These are phyloP conservation scores for Oryzias dopingdopingensis DNA, from an alignment of 2,797 vertebrate genomes.

Conservation along the genomic window DNA sequence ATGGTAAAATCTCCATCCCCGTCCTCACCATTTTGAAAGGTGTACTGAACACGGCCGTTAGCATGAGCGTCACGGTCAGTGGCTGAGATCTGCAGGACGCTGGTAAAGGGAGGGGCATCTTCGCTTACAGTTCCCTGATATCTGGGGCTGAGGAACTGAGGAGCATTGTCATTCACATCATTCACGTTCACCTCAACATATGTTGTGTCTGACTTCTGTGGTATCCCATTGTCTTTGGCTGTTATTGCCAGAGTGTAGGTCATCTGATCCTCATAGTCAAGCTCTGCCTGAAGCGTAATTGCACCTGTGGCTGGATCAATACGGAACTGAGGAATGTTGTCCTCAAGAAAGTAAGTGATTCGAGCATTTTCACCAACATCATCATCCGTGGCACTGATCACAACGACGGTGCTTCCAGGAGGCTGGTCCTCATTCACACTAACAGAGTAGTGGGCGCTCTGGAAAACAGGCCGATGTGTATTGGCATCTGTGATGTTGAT, in stretches of 20 bases:
- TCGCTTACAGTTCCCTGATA: constrained; percentile 95
- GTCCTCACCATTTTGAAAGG: constrained; percentile 97
- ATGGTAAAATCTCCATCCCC: constrained; percentile 98
- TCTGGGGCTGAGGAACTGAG: constrained; percentile 91
- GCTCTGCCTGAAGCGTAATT: constrained; percentile 91
- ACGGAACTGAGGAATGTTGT: constrained; percentile 95
- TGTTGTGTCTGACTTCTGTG: constrained; percentile 97
- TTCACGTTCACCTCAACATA: constrained; percentile 98
- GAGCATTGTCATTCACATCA: constrained; percentile 95
- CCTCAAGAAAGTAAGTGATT: constrained; percentile 93
- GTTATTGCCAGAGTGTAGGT: constrained; percentile 96
- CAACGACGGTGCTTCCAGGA: constrained; percentile 91
- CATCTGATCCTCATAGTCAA: constrained; percentile 98
- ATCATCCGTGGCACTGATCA: constrained; percentile 95
- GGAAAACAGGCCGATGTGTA: constrained; percentile 95
- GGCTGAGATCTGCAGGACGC: constrained; percentile 95
- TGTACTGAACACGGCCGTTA: constrained; percentile 95
- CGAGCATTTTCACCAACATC: constrained; percentile 96
- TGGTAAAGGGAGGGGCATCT: constrained; percentile 95
- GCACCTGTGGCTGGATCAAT: constrained; percentile 89
- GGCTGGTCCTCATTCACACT: constrained; percentile 92
- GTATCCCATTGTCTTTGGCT: constrained; percentile 96
- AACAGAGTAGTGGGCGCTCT: constrained; percentile 96
- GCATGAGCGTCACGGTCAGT: constrained; percentile 93
- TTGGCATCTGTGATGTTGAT: constrained; percentile 98